Evolutionary conservation across 2,888 invertebrate species (phyloP).

Genomic region (Stenchaetothrips biformis): DNA sequence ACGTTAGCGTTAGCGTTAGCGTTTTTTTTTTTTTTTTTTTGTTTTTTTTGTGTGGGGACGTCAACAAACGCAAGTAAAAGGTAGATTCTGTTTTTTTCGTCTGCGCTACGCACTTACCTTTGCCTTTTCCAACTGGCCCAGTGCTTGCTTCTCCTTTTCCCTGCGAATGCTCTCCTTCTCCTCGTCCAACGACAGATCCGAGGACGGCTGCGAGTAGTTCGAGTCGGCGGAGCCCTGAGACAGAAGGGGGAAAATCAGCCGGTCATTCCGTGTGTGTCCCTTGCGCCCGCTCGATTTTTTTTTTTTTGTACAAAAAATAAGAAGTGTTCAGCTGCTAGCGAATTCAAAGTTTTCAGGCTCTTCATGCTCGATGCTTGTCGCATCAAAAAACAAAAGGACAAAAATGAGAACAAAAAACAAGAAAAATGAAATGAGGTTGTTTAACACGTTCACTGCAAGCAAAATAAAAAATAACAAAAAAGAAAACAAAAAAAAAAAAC

Average conservation of each 20-base stretch:
- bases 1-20: too few species aligned
- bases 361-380: too few species aligned
- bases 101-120: conserved; percentile 60
- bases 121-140: conserved; percentile 95
- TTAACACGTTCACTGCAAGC: not conserved
- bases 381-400: too few species aligned
- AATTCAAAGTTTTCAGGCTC: too few species aligned
- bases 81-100: not conserved
- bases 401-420: too few species aligned
- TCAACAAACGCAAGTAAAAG: too few species aligned
- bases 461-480: too few species aligned
- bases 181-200: conserved; percentile 98
- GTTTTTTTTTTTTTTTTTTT: too few species aligned
- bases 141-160: conserved; percentile 96
- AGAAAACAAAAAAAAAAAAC: too few species aligned
- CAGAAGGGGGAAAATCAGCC: conserved; percentile 3
- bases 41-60: too few species aligned
- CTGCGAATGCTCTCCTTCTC: conserved; percentile 95
- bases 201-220: conserved; percentile 97
- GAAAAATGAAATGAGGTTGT: not conserved
- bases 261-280: too few species aligned
- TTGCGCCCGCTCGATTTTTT: not conserved
- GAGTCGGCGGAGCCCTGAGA: conserved; percentile 96
- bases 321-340: not conserved
- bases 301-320: not conserved